Conservation (phyloP, 2,797 vertebrate genomes). For the Sebastes hubbsi region DNA sequence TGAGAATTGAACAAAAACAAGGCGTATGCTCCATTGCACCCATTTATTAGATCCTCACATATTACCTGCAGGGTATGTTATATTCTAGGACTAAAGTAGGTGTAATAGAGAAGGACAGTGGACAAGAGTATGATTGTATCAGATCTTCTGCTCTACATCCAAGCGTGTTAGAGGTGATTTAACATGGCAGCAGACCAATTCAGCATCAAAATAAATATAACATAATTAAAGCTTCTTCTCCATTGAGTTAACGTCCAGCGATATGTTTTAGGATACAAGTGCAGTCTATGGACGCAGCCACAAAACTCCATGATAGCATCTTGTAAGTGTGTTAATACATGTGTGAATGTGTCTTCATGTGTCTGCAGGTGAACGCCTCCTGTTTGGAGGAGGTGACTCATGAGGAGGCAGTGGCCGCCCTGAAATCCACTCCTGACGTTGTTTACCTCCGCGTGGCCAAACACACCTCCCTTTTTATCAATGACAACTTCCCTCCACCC, state of each 20-base stretch:
- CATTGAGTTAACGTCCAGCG: not conserved
- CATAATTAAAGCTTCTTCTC: not conserved
- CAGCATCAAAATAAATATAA: not conserved
- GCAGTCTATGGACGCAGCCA: not conserved
- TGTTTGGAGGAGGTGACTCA: conserved; percentile 95
- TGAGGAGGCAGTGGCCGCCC: conserved; percentile 95
- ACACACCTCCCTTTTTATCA: conserved; percentile 94
- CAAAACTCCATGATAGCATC: not conserved
- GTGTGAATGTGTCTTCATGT: not conserved
- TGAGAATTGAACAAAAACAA: not conserved
- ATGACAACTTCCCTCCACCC: conserved; percentile 92
- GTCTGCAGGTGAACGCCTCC: conserved; percentile 88
- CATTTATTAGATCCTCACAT: not conserved
- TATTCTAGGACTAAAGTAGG: not conserved
- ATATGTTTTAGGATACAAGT: not conserved
- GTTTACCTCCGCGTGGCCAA: conserved; percentile 97
- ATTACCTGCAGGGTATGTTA: not conserved
- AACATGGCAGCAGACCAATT: not conserved
- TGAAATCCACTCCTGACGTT: conserved; percentile 96
- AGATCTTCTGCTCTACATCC: not conserved
- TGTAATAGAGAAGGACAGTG: not conserved
- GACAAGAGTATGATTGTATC: not conserved
- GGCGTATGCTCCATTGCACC: not conserved
- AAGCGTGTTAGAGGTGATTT: not conserved
- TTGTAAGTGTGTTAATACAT: not conserved